Evolutionary conservation across 2,888 invertebrate species (phyloP), one percentile per base, ranked within the genome.

Genomic region (Dichetophora obliterata): DNA sequence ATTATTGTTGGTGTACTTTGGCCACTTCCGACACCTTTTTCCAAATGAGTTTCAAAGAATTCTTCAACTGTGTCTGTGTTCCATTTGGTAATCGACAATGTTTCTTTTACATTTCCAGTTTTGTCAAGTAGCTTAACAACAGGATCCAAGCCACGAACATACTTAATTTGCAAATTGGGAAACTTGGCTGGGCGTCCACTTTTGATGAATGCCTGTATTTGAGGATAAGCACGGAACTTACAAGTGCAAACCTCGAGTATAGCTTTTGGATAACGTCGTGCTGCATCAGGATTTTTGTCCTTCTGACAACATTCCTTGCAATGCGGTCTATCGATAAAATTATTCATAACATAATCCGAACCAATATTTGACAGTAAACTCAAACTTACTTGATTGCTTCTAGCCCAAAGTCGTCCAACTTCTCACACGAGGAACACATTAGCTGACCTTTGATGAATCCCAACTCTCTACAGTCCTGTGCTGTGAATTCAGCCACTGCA

Each of bases 61-160:
- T 98, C 98, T 87, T 97, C 96, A 3, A 99, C 95, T 0, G 98
- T 96, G 89, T 99, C 98, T 0, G 99, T 99, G 89, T 98, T 96
- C 99, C 99, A 99, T 87, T 98, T 98, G 84, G 98, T 97, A 86
- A 99, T 98, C 72, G 98, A 98, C 37, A 99, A 92, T 27, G 95
- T 93, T 87, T 98, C 97, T 87, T 93, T 93, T 0, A 96, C 93
- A 85, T 95, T 94, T 48, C 95, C 95, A 84, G 94, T 94, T 79
- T 93, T 93, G 86, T 98, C 96, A 82, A 96, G 91, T 70, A 99
- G 90, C 87, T 97, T 96, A 65, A 99, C 97, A 79, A 96, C 94
- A 0, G 99, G 99, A 90, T 98, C 97, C 75, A 98, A 91, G 5
- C 98, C 99, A 79, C 98, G 92, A 0, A 97, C 95, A 86, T 98